Evolutionary conservation across 1,140 invertebrate genomes (phyloP).

Genomic region (Penaeus chinensis): DNA sequence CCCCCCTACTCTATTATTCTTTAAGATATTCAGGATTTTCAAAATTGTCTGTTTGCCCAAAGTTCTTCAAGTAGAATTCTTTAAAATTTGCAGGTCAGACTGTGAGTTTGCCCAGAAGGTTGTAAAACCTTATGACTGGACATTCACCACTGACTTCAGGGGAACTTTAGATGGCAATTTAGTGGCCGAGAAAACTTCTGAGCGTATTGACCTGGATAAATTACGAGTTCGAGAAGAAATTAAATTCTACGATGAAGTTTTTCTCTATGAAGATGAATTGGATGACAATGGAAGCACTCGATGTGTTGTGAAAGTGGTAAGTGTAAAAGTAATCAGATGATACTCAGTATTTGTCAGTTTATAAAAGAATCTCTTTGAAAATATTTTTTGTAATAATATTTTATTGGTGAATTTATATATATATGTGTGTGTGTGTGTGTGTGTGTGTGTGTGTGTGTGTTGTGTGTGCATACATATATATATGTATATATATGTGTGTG

Average conservation of each 20-base stretch:
- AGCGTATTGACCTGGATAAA: conserved; percentile 89
- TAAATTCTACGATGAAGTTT: conserved; percentile 92
- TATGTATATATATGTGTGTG: too few relatives aligned
- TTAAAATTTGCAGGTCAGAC: conserved; percentile 42
- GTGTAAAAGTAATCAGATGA: conserved; percentile 65
- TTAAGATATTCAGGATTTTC: too few relatives aligned
- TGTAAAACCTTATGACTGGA: conserved; percentile 83
- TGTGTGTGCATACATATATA: too few relatives aligned
- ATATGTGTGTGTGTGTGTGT: too few relatives aligned
- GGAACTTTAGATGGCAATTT: conserved; percentile 79
- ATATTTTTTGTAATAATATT: too few relatives aligned
- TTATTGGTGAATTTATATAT: too few relatives aligned
- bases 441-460: too few relatives aligned
- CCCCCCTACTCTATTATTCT: too few relatives aligned
- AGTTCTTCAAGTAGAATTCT: neutral
- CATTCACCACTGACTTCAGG: conserved; percentile 93
- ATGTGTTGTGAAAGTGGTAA: conserved; percentile 93
- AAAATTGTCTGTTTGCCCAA: neutral
- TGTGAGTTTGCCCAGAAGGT: conserved; percentile 57
- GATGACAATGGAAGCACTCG: conserved; percentile 97
- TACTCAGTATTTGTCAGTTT: too few relatives aligned
- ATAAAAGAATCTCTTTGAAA: too few relatives aligned
- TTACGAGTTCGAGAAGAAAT: conserved; percentile 92
- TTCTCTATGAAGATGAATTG: conserved; percentile 97
- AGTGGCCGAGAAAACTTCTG: conserved; percentile 73